Conservation (phyloP, 2,113 vertebrate genomes). For the Perca schrenkii region DNA sequence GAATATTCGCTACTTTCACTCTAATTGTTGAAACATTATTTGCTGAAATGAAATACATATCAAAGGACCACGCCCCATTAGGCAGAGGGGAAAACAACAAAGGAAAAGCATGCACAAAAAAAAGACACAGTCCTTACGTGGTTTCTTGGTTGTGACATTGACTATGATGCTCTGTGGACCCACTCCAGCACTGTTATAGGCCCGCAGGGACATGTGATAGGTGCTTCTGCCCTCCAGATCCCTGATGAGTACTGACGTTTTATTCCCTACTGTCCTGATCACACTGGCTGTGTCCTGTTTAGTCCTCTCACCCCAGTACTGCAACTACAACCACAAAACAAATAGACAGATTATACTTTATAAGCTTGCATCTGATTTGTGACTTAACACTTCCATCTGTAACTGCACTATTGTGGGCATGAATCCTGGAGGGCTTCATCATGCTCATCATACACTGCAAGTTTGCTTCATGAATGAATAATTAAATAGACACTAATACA, state of each 20-base stretch:
- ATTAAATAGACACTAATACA: conserved; percentile 20
- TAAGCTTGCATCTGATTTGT: not conserved
- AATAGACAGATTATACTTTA: conserved; percentile 15
- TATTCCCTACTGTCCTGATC: conserved; percentile 90
- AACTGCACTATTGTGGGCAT: not conserved
- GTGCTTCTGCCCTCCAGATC: conserved; percentile 89
- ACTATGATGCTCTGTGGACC: conserved; percentile 90
- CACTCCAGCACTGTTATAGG: conserved; percentile 93
- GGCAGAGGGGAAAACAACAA: not conserved
- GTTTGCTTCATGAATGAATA: conserved; percentile 37
- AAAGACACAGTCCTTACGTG: conserved; percentile 86
- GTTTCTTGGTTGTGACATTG: conserved; percentile 95
- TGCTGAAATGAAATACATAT: conserved; percentile 9
- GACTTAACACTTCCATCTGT: not conserved
- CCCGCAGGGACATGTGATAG: conserved; percentile 90
- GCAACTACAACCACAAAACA: conserved; percentile 83
- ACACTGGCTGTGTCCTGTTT: conserved; percentile 90
- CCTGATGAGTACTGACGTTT: conserved; percentile 87
- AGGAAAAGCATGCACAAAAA: conserved; percentile 21
- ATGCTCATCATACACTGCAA: not conserved
- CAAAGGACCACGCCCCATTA: conserved; percentile 1
- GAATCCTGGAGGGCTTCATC: not conserved
- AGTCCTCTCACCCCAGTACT: conserved; percentile 90
- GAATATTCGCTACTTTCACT: not conserved
- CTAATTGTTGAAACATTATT: not conserved